phyloP scores from a whole-genome alignment of 2,797 vertebrate genomes.

The Characodon lateralis region DNA sequence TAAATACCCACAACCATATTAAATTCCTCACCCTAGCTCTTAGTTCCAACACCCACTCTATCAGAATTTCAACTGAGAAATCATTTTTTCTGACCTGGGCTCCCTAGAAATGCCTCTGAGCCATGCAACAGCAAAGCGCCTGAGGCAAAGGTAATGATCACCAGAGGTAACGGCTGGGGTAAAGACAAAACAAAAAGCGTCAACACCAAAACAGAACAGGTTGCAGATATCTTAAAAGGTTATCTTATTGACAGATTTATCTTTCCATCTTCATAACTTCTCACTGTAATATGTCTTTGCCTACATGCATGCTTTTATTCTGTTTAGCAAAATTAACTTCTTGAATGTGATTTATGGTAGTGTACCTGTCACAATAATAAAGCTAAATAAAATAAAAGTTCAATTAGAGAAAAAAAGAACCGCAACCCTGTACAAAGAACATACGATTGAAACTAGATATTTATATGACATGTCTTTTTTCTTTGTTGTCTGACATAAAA shows the following conservation, averaged over 20 bases:
- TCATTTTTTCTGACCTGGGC: constrained; percentile 29
- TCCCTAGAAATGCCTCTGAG: constrained; percentile 42
- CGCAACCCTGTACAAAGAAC: too few relatives aligned
- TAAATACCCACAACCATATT: constrained; percentile 42
- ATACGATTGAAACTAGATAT: too few relatives aligned
- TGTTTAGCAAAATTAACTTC: not conserved
- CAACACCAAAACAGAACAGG: constrained; percentile 25
- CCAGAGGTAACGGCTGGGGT: constrained; percentile 45
- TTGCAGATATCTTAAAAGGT: not conserved
- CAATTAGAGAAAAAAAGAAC: too few relatives aligned
- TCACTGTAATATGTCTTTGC: not conserved
- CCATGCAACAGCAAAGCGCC: constrained; percentile 45
- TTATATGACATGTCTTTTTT: too few relatives aligned
- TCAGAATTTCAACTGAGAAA: constrained; percentile 30
- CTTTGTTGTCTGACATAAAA: too few relatives aligned
- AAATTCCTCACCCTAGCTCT: constrained; percentile 16
- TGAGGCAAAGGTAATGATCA: constrained; percentile 49
- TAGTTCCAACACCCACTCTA: constrained; percentile 22
- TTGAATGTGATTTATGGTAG: not conserved
- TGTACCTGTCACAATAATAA: not conserved
- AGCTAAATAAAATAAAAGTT: too few relatives aligned
- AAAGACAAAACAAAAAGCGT: constrained; percentile 34
- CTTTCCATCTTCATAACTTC: not conserved
- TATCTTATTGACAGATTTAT: constrained; percentile 1
- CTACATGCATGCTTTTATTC: not conserved